Percentiles rank a stretch among this genome's conserved stretches.
Conservation (phyloP, 2,888 invertebrate genomes). For the Axea sp. region DNA sequence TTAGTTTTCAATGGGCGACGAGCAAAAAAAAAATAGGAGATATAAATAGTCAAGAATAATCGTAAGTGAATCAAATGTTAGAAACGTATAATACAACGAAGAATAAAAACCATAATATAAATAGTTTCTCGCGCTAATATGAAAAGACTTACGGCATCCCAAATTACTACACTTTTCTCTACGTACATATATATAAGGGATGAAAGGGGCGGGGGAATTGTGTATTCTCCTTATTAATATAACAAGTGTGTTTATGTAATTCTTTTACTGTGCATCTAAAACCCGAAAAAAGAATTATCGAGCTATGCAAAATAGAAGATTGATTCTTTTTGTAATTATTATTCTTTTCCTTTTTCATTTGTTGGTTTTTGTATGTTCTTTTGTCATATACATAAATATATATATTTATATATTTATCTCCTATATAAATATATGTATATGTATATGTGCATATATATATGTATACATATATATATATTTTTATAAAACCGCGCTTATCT, state of each 20-base stretch:
- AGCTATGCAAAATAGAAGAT: constrained; percentile 79
- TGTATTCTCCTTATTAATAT: constrained; percentile 61
- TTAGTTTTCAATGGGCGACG: constrained; percentile 56
- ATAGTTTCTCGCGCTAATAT: constrained; percentile 59
- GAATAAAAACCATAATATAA: constrained; percentile 61
- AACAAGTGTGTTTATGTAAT: constrained; percentile 67
- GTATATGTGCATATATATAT: constrained; percentile 71
- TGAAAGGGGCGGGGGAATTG: constrained; percentile 36
- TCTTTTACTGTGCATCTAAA: constrained; percentile 74
- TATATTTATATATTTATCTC: constrained; percentile 64
- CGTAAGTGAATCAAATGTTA: constrained; percentile 59
- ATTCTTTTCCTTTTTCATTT: constrained; percentile 65
- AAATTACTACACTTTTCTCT: constrained; percentile 63
- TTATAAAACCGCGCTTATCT: constrained; percentile 76
- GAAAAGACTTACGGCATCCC: constrained; percentile 62
- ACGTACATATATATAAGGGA: constrained; percentile 60
- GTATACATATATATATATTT: constrained; percentile 69
- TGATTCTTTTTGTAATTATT: constrained; percentile 64
- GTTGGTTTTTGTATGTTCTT: constrained; percentile 54
- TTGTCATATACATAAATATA: constrained; percentile 71
- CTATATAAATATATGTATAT: constrained; percentile 51
- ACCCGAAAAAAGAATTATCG: constrained; percentile 76
- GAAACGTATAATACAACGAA: constrained; percentile 62
- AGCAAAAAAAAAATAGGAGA: constrained; percentile 48
- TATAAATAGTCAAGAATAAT: constrained; percentile 52